Percentiles rank a stretch among this genome's conserved stretches.
These are phyloP conservation scores for Philopotamus ludificatus DNA, from an alignment of 1,140 invertebrate genomes.

Conservation along the genomic window DNA sequence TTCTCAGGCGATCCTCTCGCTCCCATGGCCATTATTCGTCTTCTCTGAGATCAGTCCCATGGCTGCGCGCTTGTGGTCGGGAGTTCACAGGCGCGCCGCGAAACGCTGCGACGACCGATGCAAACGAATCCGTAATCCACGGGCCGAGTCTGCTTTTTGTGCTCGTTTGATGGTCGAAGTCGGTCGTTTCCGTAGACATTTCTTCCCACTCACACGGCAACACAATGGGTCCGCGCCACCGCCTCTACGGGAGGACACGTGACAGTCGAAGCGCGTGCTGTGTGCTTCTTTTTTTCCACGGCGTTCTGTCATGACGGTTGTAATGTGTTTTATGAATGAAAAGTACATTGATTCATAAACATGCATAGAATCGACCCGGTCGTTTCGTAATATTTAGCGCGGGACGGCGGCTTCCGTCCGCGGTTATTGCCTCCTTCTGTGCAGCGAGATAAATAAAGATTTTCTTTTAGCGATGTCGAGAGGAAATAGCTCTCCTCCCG, in stretches of 20 bases:
- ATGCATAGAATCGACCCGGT: background rate
- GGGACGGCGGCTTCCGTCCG: background rate
- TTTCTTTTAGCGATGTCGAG: background rate
- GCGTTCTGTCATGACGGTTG: constrained; percentile 12
- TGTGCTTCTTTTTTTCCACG: constrained; percentile 8
- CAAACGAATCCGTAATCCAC: background rate
- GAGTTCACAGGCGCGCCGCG: background rate
- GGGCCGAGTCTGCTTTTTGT: no score
- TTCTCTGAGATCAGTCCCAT: background rate
- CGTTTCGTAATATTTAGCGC: background rate
- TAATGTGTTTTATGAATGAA: constrained; percentile 18
- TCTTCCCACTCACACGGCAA: background rate
- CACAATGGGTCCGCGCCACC: background rate
- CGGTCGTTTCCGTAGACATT: no score
- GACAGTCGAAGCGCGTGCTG: background rate
- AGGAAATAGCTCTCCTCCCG: constrained; percentile 6
- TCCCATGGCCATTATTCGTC: constrained; percentile 15
- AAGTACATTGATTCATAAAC: constrained; percentile 10
- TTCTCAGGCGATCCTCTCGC: constrained; percentile 19
- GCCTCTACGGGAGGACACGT: background rate
- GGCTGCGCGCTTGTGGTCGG: background rate
- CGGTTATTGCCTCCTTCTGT: background rate
- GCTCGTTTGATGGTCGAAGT: no score
- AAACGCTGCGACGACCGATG: background rate
- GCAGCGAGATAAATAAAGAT: background rate